Conservation (phyloP, 1,140 invertebrate species). For the Euschistus heros region DNA sequence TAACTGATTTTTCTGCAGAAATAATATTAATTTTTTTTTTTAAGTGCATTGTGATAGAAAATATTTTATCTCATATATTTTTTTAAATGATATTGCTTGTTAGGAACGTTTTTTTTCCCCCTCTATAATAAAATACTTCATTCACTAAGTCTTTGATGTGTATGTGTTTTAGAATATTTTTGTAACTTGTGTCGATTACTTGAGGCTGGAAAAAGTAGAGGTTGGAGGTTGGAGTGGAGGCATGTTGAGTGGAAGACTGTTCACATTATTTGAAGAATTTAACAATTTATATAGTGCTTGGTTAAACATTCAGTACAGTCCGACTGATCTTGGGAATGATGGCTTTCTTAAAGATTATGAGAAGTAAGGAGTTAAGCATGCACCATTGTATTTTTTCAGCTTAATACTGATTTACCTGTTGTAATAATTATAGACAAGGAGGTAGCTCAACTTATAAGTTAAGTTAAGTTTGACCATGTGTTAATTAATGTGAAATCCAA, state of each 20-base stretch:
- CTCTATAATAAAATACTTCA: background rate
- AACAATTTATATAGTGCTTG: constrained; percentile 55
- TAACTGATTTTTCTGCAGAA: no score
- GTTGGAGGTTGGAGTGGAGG: constrained; percentile 66
- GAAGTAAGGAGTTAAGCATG: constrained; percentile 38
- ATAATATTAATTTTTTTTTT: no score
- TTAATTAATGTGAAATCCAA: no score
- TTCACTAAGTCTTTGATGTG: background rate
- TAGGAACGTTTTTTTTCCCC: background rate
- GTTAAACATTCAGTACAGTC: constrained; percentile 54
- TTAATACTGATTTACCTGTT: no score
- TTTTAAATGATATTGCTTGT: no score
- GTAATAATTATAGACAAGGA: no score
- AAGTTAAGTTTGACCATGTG: no score
- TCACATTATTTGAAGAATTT: constrained; percentile 59
- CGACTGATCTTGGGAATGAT: constrained; percentile 54
- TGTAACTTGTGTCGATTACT: constrained; percentile 42
- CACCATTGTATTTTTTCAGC: no score
- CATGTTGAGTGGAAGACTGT: constrained; percentile 43
- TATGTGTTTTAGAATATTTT: constrained; percentile 11
- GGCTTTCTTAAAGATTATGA: constrained; percentile 51
- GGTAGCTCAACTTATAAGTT: no score
- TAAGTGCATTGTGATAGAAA: no score
- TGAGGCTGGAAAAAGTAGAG: constrained; percentile 80
- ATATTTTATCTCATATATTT: no score